Evolutionary conservation across 2,797 vertebrate genomes (phyloP), one percentile per base, ranked within the genome.

Genomic region (Oreochromis mossambicus): DNA sequence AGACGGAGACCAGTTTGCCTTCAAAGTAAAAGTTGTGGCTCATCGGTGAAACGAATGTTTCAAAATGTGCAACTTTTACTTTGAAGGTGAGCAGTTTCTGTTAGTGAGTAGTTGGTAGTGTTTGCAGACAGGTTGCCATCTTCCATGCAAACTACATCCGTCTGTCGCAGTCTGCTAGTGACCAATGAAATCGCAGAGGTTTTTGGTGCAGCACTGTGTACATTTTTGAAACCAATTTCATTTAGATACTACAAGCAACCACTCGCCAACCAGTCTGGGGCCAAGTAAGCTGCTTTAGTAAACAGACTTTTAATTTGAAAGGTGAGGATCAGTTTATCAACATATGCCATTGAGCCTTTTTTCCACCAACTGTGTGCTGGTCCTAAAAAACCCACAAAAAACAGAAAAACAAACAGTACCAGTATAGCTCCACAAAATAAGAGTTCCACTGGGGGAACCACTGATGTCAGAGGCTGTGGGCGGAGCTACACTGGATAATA

Each of bases 171-270:
- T 26, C 13, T 43, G 7, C 14, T 70, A 5, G 66, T 46, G 38
- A 26, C 38, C 66, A 26, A 46, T 11, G 38, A 15, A 70, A 70
- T 17, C 38, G 4, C 54, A 29, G 2, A 26, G 38, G 21, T 26
- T 70, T 46, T 0, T 6, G 66, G 66, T 70, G 38, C 38, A 70
- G 66, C 38, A 17, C 66, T 24, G 3, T 24, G 13, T 4, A 24
- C 0, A 26, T 26, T 46, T 70, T 0, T 46, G 0, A 43, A 70
- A 46, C 41, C 66, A 66, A n/a, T 24, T 21, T 66, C 36, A 66
- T 21, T 38, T 29, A 70, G 41, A 15, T 21, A 5, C 0, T 2
- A 17, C 41, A 70, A 46, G 2, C 66, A 29, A 29, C 24, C 41
- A 6, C 41, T 17, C 4, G 2, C 66, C 41, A 19, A 12, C 26